These are phyloP conservation scores for Lanistes nyassanus DNA, from an alignment of 1,140 invertebrate species.

Conservation along the genomic window DNA sequence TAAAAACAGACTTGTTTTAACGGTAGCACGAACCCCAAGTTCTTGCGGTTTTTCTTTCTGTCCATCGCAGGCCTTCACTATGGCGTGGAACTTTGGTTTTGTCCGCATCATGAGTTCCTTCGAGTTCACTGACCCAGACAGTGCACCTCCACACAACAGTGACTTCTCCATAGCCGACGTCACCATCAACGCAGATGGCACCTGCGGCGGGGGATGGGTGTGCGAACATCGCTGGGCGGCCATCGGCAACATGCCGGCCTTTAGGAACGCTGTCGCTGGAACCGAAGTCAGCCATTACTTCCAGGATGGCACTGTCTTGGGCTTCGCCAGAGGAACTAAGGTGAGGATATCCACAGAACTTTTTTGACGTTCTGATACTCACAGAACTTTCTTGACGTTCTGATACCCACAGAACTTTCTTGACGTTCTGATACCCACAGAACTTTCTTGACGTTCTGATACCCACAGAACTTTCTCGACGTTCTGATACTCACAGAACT, in stretches of 20 bases:
- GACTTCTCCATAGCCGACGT: conserved; percentile 75
- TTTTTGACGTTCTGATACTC: too few species aligned
- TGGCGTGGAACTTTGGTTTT: conserved; percentile 80
- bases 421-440: too few species aligned
- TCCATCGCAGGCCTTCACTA: conserved; percentile 77
- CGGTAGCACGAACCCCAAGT: too few species aligned
- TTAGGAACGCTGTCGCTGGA: conserved; percentile 50
- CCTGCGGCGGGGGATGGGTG: conserved; percentile 84
- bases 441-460: too few species aligned
- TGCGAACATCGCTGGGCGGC: conserved; percentile 89
- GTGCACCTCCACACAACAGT: conserved; percentile 42
- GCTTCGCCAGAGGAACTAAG: conserved; percentile 58
- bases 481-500: too few species aligned
- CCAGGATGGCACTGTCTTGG: conserved; percentile 51
- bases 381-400: too few species aligned
- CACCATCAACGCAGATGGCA: conserved; percentile 63
- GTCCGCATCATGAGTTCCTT: conserved; percentile 82
- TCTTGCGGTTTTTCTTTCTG: conserved; percentile 45
- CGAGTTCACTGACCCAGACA: conserved; percentile 59
- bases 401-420: too few species aligned
- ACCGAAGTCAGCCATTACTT: conserved; percentile 45
- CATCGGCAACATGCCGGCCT: conserved; percentile 79
- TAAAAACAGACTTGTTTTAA: too few species aligned
- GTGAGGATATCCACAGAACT: too few species aligned
- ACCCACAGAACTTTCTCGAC: too few species aligned